Evolutionary conservation across 1,140 invertebrate genomes (phyloP).

Genomic region (Drosophila biarmipes): DNA sequence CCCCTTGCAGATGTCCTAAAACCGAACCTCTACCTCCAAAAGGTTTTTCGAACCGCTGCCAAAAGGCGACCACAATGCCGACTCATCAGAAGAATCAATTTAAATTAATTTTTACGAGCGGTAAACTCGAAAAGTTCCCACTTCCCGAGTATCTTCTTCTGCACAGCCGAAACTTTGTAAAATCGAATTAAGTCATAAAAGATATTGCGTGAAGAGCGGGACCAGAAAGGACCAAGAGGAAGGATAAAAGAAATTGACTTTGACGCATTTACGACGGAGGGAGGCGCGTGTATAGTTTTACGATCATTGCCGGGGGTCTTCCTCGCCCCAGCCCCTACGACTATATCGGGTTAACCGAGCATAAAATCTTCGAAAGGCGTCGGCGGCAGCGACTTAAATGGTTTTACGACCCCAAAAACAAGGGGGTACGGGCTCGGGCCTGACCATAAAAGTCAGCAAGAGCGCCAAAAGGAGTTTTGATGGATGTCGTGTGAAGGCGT

Average conservation of each 20-base stretch:
- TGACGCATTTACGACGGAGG: slow-evolving; percentile 70
- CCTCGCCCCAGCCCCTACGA: slow-evolving; percentile 8
- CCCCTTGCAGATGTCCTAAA: background rate
- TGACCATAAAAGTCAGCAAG: slow-evolving; percentile 67
- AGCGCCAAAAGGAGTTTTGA: slow-evolving; percentile 73
- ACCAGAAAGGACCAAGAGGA: slow-evolving; percentile 21
- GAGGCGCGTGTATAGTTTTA: slow-evolving; percentile 75
- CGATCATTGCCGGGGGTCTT: slow-evolving; percentile 36
- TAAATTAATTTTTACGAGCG: slow-evolving; percentile 75
- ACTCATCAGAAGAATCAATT: slow-evolving; percentile 60
- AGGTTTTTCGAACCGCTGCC: slow-evolving; percentile 26
- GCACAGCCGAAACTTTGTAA: slow-evolving; percentile 34
- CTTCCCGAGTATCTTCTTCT: background rate
- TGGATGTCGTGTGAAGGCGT: slow-evolving; percentile 62
- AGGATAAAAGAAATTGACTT: slow-evolving; percentile 68
- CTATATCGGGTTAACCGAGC: slow-evolving; percentile 74
- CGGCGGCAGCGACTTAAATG: slow-evolving; percentile 69
- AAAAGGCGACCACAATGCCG: background rate
- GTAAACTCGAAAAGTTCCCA: slow-evolving; percentile 46
- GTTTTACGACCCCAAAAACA: slow-evolving; percentile 54
- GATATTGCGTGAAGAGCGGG: slow-evolving; percentile 17
- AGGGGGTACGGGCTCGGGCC: slow-evolving; percentile 34
- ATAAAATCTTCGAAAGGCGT: slow-evolving; percentile 76
- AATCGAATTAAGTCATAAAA: slow-evolving; percentile 72
- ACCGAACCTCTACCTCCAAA: background rate